Evolutionary conservation across 2,797 vertebrate genomes (phyloP), one percentile per base, ranked within the genome.

Genomic region (Manis crassicaudata): DNA sequence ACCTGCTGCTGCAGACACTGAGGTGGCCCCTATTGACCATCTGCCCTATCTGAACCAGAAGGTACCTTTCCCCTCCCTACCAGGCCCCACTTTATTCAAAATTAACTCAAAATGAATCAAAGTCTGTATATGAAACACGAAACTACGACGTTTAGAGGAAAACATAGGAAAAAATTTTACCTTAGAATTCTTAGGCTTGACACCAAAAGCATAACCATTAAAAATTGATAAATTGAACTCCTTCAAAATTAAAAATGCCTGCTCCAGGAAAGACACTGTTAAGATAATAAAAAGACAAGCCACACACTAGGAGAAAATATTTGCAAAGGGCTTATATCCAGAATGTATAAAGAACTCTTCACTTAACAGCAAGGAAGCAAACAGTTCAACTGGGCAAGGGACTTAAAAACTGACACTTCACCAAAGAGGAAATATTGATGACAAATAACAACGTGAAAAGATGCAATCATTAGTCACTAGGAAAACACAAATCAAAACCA

Each of bases 401-500:
- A 73, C 54, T 90, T 76, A 77, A 82, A 87, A 82, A 87, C 5
- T 96, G 82, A 87, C 58, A 65, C 4, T 70, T 84, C 27, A 62
- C 63, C 27, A 58, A 73, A 92, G 67, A 92, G 54, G 94, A 90
- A 88, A 67, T 40, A n/a, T 2, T 54, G n/a, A 73, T 90, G 87
- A 46, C 32, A 91, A 58, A 72, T 40, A 80, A 82, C 13, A 50
- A 46, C 29, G 18, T 54, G 58, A 68, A 76, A 68, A 93, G 56
- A 87, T 77, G 75, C 37, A 58, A 65, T 62, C 40, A 46, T 85
- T 92, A 72, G 37, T 92, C 80, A 89, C 73, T 94, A 89, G 75
- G 80, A 86, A 92, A 94, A 83, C 3, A 73, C 32, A 63, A 92
- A 54, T 83, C 58, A 93, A 87, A 94, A 77, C 25, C 84, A 89